Conservation (phyloP, 2,888 invertebrate genomes). For the Mesoligia furuncula region DNA sequence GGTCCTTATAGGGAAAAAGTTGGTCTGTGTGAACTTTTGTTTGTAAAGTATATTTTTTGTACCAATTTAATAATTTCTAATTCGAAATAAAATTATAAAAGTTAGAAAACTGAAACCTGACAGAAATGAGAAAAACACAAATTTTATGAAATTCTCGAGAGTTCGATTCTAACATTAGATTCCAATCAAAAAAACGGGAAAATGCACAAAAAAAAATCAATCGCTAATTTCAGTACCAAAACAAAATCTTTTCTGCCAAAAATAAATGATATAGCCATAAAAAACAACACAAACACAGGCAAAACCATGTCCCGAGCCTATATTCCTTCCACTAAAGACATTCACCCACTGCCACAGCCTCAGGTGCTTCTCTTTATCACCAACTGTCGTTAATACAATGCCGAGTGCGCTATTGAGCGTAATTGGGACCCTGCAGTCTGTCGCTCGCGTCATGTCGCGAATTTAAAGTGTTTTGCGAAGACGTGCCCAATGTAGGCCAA, state of each 20-base stretch:
- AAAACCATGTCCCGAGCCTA: slow-evolving; percentile 33
- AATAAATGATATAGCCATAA: neutral
- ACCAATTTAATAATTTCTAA: neutral
- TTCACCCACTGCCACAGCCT: slow-evolving; percentile 44
- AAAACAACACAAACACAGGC: neutral
- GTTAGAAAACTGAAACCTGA: neutral
- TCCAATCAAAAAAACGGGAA: neutral
- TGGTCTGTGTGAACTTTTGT: slow-evolving; percentile 1
- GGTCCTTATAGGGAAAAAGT: too few relatives aligned
- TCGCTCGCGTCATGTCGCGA: slow-evolving; percentile 49
- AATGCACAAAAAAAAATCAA: neutral
- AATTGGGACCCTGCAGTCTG: slow-evolving; percentile 58
- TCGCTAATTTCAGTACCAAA: neutral
- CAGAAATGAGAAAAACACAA: neutral
- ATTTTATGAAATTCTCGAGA: neutral
- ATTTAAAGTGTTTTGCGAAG: slow-evolving; percentile 50
- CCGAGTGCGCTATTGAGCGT: slow-evolving; percentile 51
- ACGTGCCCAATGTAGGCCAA: slow-evolving; percentile 46
- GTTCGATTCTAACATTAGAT: neutral
- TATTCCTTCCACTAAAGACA: slow-evolving; percentile 29
- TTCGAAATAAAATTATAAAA: neutral
- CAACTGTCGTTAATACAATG: slow-evolving; percentile 56
- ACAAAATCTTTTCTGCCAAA: neutral
- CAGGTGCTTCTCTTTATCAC: slow-evolving; percentile 56
- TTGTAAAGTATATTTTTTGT: neutral